A percentile compares a stretch with the other conserved stretches of the same genome.
Conservation (phyloP, 2,113 vertebrate genomes). For the Lamprotornis superbus region DNA sequence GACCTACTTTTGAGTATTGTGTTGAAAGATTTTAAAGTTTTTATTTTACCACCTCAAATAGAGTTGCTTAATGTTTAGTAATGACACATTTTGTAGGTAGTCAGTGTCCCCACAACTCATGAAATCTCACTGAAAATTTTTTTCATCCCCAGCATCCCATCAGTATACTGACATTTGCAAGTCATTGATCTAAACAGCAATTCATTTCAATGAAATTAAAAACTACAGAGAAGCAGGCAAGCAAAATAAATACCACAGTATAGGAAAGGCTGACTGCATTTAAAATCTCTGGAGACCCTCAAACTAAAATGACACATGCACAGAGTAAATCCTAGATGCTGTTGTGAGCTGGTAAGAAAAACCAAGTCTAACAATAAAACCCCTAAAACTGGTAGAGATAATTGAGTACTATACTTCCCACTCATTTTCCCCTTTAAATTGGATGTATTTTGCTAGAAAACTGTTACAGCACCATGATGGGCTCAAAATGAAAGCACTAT, state of each 20-base stretch:
- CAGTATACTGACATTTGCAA: not conserved
- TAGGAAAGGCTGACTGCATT: not conserved
- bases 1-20: not conserved
- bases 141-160: not conserved
- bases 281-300: slow-evolving; percentile 1
- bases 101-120: not conserved
- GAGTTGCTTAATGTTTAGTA: not conserved
- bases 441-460: slow-evolving; percentile 33
- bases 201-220: slow-evolving; percentile 39
- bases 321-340: slow-evolving; percentile 5
- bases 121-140: not conserved
- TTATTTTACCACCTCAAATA: not conserved
- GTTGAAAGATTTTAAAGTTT: not conserved
- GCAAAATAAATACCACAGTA: slow-evolving; percentile 13
- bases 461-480: slow-evolving; percentile 40
- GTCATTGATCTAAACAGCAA: not conserved
- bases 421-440: slow-evolving; percentile 58
- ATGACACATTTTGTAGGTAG: not conserved
- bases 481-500: slow-evolving; percentile 73
- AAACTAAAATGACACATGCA: not conserved
- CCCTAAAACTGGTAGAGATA: slow-evolving; percentile 26
- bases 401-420: not conserved
- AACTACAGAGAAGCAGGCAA: not conserved
- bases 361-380: not conserved
- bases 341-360: slow-evolving; percentile 40